These are phyloP conservation scores for Schizopygopsis pylzovi DNA, from an alignment of 2,797 vertebrate species.

Conservation along the genomic window DNA sequence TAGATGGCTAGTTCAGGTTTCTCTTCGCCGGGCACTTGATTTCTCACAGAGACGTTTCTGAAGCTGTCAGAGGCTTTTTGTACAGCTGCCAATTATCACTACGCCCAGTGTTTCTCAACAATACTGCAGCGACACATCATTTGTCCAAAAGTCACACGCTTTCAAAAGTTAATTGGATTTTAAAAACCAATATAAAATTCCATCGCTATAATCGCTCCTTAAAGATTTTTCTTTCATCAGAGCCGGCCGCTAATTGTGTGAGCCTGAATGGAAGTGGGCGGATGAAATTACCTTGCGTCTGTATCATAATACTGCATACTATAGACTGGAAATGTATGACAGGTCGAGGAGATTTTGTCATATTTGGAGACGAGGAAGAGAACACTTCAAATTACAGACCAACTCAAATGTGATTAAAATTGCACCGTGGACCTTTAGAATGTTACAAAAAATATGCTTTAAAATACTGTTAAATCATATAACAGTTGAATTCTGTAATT, in stretches of 20 bases:
- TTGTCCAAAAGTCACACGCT: conserved; percentile 77
- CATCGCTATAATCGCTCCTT: conserved; percentile 76
- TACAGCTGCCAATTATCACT: conserved; percentile 78
- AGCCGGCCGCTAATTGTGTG: conserved; percentile 77
- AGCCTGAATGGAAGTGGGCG: conserved; percentile 69
- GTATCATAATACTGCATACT: conserved; percentile 65
- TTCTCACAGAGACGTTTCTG: conserved; percentile 70
- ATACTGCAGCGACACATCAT: conserved; percentile 76
- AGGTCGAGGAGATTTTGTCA: conserved; percentile 48
- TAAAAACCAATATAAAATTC: conserved; percentile 81
- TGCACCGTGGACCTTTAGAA: not conserved
- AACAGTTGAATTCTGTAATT: not conserved
- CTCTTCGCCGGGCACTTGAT: conserved; percentile 69
- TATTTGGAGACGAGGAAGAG: conserved; percentile 4
- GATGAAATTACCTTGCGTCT: conserved; percentile 71
- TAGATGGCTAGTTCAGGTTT: conserved; percentile 72
- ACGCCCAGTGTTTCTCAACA: conserved; percentile 77
- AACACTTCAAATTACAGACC: not conserved
- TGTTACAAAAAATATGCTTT: not conserved
- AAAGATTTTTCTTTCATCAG: conserved; percentile 73
- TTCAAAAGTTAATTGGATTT: conserved; percentile 83
- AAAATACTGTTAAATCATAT: not conserved
- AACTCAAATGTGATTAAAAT: not conserved
- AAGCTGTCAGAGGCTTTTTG: conserved; percentile 70
- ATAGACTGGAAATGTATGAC: conserved; percentile 53